Conservation (phyloP, 2,797 vertebrate species). For the Acipenser transmontanus region DNA sequence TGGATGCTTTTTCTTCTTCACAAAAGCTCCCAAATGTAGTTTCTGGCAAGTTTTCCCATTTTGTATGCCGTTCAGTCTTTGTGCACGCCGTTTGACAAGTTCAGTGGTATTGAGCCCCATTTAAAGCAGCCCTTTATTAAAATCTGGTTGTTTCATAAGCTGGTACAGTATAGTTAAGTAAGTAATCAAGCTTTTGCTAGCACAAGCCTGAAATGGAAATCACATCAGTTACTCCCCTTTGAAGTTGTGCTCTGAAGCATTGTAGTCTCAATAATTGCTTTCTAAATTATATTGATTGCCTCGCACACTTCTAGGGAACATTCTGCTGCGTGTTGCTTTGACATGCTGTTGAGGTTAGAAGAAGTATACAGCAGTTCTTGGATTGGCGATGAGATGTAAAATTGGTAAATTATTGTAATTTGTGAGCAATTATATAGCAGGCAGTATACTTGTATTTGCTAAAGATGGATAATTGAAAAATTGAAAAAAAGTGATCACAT, state of each 20-base stretch:
- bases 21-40: no score
- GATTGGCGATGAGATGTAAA: slow-evolving; percentile 92
- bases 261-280: slow-evolving; percentile 77
- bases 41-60: no score
- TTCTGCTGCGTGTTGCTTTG: slow-evolving; percentile 70
- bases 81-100: no score
- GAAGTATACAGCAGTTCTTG: slow-evolving; percentile 75
- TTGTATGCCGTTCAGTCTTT: no score
- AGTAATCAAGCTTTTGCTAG: slow-evolving; percentile 20
- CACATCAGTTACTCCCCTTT: slow-evolving; percentile 58
- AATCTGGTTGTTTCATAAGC: no score
- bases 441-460: slow-evolving; percentile 47
- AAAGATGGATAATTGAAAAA: slow-evolving; percentile 19
- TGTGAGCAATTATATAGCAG: slow-evolving; percentile 79
- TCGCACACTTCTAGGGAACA: slow-evolving; percentile 58
- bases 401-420: slow-evolving; percentile 95
- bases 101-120: no score
- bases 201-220: slow-evolving; percentile 53
- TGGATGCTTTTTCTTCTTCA: no score
- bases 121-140: no score
- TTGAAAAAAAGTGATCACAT: no score
- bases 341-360: slow-evolving; percentile 80
- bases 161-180: no score
- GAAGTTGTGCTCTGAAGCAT: slow-evolving; percentile 70
- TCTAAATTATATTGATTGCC: slow-evolving; percentile 72